Evolutionary conservation across 2,113 vertebrate genomes (phyloP).

Genomic region (Nasalis larvatus): DNA sequence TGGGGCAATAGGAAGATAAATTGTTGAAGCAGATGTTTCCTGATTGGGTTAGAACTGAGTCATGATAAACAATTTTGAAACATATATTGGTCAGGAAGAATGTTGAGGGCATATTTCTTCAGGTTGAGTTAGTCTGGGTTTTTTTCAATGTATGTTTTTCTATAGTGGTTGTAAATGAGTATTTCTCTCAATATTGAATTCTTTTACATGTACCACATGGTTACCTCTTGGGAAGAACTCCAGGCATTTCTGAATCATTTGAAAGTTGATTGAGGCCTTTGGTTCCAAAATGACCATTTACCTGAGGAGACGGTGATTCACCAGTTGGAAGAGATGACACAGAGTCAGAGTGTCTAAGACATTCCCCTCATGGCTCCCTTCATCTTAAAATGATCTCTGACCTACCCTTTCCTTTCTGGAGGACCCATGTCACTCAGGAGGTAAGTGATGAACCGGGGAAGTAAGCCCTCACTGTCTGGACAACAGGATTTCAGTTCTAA

Average conservation of each 20-base stretch:
- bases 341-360: slow-evolving; percentile 67
- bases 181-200: background rate
- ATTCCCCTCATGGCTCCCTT: background rate
- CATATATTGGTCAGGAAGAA: background rate
- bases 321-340: slow-evolving; percentile 62
- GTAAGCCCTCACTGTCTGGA: background rate
- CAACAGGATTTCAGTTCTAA: background rate
- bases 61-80: background rate
- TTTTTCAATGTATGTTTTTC: background rate
- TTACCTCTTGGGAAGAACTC: slow-evolving; percentile 49
- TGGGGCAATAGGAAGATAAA: background rate
- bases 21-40: slow-evolving; percentile 1
- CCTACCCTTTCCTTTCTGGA: background rate
- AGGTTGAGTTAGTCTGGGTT: background rate
- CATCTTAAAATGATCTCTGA: background rate
- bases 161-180: background rate
- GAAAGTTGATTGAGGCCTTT: slow-evolving; percentile 54
- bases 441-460: background rate
- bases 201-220: slow-evolving; percentile 2
- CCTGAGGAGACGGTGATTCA: slow-evolving; percentile 77
- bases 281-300: slow-evolving; percentile 61
- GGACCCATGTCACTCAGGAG: background rate
- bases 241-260: slow-evolving; percentile 67
- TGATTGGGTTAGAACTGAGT: slow-evolving; percentile 11
- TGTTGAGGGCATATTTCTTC: background rate